These are phyloP conservation scores for Calliphora vomitoria DNA, from an alignment of 2,888 invertebrate species.

Conservation along the genomic window DNA sequence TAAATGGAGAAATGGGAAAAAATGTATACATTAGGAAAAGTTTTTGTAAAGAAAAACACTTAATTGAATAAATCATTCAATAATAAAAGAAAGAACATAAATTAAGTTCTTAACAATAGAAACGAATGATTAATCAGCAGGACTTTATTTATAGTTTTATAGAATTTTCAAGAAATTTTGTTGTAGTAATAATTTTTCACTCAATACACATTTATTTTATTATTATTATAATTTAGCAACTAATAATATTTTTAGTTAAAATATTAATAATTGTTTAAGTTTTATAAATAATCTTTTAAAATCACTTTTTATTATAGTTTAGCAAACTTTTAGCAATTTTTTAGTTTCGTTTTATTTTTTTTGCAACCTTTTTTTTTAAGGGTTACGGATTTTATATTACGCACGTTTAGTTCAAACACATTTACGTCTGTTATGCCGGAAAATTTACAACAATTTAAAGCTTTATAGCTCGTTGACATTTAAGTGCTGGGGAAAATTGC, in stretches of 20 bases:
- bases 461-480: slow-evolving; percentile 76
- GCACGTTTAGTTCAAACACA: slow-evolving; percentile 68
- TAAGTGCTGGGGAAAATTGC: slow-evolving; percentile 40
- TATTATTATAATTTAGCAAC: neutral
- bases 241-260: neutral
- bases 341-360: slow-evolving; percentile 33
- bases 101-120: slow-evolving; percentile 23
- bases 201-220: slow-evolving; percentile 28
- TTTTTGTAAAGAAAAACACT: slow-evolving; percentile 51
- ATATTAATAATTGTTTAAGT: slow-evolving; percentile 1
- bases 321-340: neutral
- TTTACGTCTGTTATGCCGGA: slow-evolving; percentile 83
- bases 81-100: slow-evolving; percentile 14
- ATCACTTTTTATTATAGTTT: slow-evolving; percentile 21
- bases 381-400: slow-evolving; percentile 53
- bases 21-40: slow-evolving; percentile 62
- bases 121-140: slow-evolving; percentile 21
- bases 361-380: slow-evolving; percentile 53
- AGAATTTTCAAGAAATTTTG: neutral
- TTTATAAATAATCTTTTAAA: neutral
- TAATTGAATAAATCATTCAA: slow-evolving; percentile 59
- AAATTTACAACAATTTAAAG: slow-evolving; percentile 82
- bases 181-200: slow-evolving; percentile 8
- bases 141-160: slow-evolving; percentile 27
- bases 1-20: slow-evolving; percentile 50